Base-by-base conservation (phyloP, 1,140 invertebrate genomes). In the Diachasma alloeum region DNA sequence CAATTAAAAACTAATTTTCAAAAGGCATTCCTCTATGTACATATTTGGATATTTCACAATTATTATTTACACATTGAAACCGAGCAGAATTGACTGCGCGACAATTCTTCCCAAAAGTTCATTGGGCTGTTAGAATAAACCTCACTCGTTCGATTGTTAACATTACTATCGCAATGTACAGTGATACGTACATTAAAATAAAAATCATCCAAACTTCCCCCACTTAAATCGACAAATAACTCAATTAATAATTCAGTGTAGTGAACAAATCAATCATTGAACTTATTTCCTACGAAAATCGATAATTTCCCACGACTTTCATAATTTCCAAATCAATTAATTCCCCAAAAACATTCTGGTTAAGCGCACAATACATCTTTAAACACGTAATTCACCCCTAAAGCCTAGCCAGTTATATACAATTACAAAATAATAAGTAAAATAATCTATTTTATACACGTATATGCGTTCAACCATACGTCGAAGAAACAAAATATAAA, bases 31-130 rank as follows among this genome's bases (percentile, higher is more conserved):
- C 26, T 63, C 59, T 63, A 63, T 63, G 24, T 63, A 63, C 59
- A 63, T 63, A 63, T 63, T 63, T 63, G 24, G 59, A 63, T 63
- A 63, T 26, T 63, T 63, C 22, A 63, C 59, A 63, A 26, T 63
- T 26, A 63, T 24, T 63, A 63, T 63, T 63, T 63, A 63, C 59
- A 63, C 10, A 63, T 26, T 63, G 15, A 63, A 63, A 24, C 17
- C 15, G 6, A 8, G 19, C 24, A 13, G 59, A 4, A 63, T 63
- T 4, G 19, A 17, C n/a, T 53, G 17, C 24, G 59, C 24, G 19
- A 26, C 5, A 63, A 63, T 63, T 63, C 6, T 56, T 26, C 24
- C 15, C 24, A 19, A 63, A 63, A 63, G 5, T 63, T 63, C 48
- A 56, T 19, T 56, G 48, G 48, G 48, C n/a, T 8, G 19, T 56